Evolutionary conservation across 2,888 invertebrate genomes (phyloP).

Genomic region (Acleris cristana): DNA sequence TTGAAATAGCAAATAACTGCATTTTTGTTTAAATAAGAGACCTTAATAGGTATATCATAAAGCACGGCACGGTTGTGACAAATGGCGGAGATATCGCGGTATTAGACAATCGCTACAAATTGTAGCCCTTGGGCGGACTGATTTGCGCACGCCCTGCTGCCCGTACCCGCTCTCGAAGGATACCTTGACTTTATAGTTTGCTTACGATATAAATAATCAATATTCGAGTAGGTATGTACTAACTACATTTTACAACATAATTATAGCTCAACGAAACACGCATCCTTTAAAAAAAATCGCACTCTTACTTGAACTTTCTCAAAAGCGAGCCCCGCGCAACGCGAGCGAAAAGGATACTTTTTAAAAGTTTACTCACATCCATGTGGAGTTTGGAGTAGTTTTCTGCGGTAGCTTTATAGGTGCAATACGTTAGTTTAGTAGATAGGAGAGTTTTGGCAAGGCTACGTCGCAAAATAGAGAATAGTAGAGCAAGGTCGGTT

Average conservation of each 20-base stretch:
- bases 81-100: slow-evolving; percentile 58
- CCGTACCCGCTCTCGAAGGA: background rate
- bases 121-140: slow-evolving; percentile 56
- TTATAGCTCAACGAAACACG: too few relatives aligned
- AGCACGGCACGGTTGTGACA: slow-evolving; percentile 51
- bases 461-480: slow-evolving; percentile 50
- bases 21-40: background rate
- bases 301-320: too few relatives aligned
- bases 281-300: too few relatives aligned
- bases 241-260: background rate
- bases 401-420: slow-evolving; percentile 11
- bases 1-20: too few relatives aligned
- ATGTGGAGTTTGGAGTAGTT: background rate
- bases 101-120: slow-evolving; percentile 68
- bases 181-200: slow-evolving; percentile 3
- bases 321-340: too few relatives aligned
- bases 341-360: too few relatives aligned
- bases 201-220: background rate
- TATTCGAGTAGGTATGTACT: too few relatives aligned
- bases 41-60: slow-evolving; percentile 40
- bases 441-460: slow-evolving; percentile 52
- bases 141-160: slow-evolving; percentile 41
- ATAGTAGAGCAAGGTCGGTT: slow-evolving; percentile 53
- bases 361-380: too few relatives aligned
- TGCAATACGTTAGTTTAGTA: slow-evolving; percentile 15